Evolutionary conservation across 2,888 invertebrate species (phyloP), one percentile per base, ranked within the genome.

Genomic region (Clanis bilineata): DNA sequence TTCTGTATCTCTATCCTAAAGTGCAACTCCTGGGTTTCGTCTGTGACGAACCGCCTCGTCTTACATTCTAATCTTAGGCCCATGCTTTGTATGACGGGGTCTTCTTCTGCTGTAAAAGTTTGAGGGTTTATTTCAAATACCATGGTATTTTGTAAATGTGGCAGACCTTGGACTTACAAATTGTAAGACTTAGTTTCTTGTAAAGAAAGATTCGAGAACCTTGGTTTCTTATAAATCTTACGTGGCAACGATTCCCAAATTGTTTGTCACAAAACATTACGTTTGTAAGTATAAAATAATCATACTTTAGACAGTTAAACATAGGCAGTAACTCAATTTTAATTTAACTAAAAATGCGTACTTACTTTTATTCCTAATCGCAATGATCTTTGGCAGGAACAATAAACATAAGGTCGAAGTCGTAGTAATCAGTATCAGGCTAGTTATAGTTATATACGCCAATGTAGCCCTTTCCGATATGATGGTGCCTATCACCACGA

Each of bases 1-100:
- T 98, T 98, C 86, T 98, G 98, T 58, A 98, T 96, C 84, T 98
- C 97, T 54, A 97, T 96, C 61, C 98, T 93, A 82, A 97, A 97
- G 75, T 96, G 95, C 15, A 96, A 86, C 76, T 98, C 98, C 69
- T 95, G 93, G 56, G 94, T 94, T 76, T 98, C 98, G 73, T 98
- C 97, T 18, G 95, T 95, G 18, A 96, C 95, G 77, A 97, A 96
- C 75, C 96, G 90, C 68, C 98, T 93, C 0, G 98, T 98, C 74
- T 98, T 98, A 82, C 95, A 97, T 80, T 98, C 97, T 72, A 98
- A 94, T 83, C 96, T 95, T 43, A 98, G 91, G 7, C 98, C 98
- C 93, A 97, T 95, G 76, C 97, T 97, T 78, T 97, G 96, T 69
- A 97, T 96, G 1, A 98, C 95, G 0, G 97, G 97, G 80, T 97